A percentile compares a stretch with the other conserved stretches of the same genome.
Evolutionary conservation across 2,888 invertebrate genomes (phyloP).

Genomic region (Mimachlamys varia): DNA sequence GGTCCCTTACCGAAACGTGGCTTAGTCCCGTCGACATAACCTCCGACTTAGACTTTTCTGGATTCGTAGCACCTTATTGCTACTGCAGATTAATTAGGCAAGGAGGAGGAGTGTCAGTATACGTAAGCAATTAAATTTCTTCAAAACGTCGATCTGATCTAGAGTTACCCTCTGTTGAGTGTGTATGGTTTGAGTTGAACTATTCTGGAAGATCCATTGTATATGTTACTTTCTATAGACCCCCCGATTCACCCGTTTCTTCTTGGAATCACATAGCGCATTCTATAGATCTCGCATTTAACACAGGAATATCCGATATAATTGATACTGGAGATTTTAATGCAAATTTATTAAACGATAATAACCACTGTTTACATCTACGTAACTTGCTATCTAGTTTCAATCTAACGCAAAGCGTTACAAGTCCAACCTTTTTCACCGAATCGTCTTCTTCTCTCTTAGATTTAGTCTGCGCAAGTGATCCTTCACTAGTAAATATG

Average conservation of each 20-base stretch:
- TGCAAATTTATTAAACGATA: background rate
- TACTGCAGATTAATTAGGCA: background rate
- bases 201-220: background rate
- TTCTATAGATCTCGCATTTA: background rate
- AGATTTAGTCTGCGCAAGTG: background rate
- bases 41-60: background rate
- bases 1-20: too few relatives aligned
- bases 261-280: background rate
- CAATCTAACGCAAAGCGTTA: background rate
- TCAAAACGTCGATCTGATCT: background rate
- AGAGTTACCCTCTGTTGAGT: background rate
- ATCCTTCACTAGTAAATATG: background rate
- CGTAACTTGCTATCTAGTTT: background rate
- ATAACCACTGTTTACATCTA: background rate
- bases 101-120: constrained; percentile 20
- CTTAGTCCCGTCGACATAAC: background rate
- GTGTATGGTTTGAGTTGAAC: background rate
- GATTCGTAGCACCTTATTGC: background rate
- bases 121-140: background rate
- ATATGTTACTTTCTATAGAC: background rate
- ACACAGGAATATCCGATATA: too few relatives aligned
- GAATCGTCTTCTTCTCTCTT: background rate
- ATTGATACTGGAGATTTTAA: background rate
- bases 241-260: background rate
- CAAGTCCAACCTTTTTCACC: background rate